These are phyloP conservation scores for Drosophila niveifrons DNA, from an alignment of 2,888 invertebrate genomes.

Conservation along the genomic window DNA sequence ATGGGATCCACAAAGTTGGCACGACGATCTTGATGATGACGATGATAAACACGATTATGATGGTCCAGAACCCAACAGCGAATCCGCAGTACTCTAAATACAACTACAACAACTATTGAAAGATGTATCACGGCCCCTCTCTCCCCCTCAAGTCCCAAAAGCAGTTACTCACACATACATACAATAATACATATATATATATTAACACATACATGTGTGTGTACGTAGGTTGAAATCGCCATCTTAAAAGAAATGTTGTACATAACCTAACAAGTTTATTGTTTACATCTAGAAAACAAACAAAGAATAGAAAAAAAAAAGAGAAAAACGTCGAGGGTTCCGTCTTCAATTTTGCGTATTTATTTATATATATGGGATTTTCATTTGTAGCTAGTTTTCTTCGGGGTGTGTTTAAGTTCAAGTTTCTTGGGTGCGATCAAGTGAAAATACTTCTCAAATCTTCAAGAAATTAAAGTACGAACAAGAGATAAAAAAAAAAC, in stretches of 20 bases:
- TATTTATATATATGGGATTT: constrained; percentile 35
- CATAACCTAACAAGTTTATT: constrained; percentile 58
- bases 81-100: constrained; percentile 38
- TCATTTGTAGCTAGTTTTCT: constrained; percentile 54
- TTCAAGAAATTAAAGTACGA: constrained; percentile 13
- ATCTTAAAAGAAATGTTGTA: constrained; percentile 67
- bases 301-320: constrained; percentile 9
- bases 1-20: constrained; percentile 26
- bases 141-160: background rate
- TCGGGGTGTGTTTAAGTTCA: constrained; percentile 44
- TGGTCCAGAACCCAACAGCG: constrained; percentile 50
- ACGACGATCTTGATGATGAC: constrained; percentile 33
- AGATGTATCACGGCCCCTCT: constrained; percentile 27
- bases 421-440: constrained; percentile 49
- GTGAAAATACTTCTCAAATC: constrained; percentile 17
- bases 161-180: background rate
- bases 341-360: constrained; percentile 48
- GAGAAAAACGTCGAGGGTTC: constrained; percentile 27
- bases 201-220: constrained; percentile 15
- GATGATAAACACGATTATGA: constrained; percentile 21
- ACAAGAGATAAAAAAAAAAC: constrained; percentile 12
- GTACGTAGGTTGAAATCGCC: constrained; percentile 38
- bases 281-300: constrained; percentile 45
- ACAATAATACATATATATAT: constrained; percentile 3
- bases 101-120: constrained; percentile 28